Evolutionary conservation across 1,140 invertebrate genomes (phyloP).

Genomic region (Papilio dardanus): DNA sequence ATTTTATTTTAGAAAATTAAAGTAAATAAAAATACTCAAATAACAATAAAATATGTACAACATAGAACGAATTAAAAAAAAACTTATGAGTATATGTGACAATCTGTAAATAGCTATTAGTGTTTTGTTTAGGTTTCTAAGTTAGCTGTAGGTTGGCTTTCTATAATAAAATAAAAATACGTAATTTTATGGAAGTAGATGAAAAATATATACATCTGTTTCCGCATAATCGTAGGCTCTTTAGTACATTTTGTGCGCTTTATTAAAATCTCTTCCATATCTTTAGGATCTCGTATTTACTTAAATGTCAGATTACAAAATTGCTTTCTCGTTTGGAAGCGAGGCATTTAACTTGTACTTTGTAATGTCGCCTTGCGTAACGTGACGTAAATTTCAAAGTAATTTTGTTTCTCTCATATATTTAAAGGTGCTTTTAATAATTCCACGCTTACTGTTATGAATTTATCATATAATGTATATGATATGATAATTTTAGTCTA

Average conservation of each 20-base stretch:
- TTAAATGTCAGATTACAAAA: constrained; percentile 35
- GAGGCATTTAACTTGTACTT: constrained; percentile 29
- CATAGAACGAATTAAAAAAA: too few relatives aligned
- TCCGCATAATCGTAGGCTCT: neutral
- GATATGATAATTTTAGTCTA: too few relatives aligned
- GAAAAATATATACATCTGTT: neutral
- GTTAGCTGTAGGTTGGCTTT: too few relatives aligned
- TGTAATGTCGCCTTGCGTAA: constrained; percentile 25
- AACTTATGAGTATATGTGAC: too few relatives aligned
- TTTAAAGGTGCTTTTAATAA: constrained; percentile 24
- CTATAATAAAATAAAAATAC: too few relatives aligned
- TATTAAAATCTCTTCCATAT: constrained; percentile 29
- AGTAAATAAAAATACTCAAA: too few relatives aligned
- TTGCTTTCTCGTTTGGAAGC: constrained; percentile 32
- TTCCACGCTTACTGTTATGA: neutral
- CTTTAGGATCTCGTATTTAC: constrained; percentile 30
- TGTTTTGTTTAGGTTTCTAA: too few relatives aligned
- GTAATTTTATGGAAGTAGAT: neutral
- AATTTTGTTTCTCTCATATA: constrained; percentile 18
- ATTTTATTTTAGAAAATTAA: too few relatives aligned
- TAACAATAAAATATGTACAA: too few relatives aligned
- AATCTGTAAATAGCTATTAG: too few relatives aligned
- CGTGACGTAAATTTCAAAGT: constrained; percentile 29
- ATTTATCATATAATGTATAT: neutral
- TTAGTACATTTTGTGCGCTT: neutral